Conservation (phyloP, 2,888 invertebrate species). For the Ormyrus nitidulus region DNA sequence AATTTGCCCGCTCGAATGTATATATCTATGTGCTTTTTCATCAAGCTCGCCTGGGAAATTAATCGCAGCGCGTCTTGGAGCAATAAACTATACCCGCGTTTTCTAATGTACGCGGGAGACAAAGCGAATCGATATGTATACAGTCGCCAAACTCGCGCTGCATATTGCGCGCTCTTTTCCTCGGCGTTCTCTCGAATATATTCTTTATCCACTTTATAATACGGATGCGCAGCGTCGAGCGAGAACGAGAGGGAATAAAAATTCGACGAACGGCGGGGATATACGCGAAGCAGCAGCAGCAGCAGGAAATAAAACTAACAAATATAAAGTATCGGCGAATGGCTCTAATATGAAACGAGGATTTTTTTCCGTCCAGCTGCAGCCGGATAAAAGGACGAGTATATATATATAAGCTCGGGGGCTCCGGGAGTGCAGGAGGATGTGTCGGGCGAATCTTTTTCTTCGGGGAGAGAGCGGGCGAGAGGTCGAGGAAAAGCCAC, state of each 20-base stretch:
- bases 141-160: background rate
- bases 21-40: no score
- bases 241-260: conserved; percentile 1
- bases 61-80: no score
- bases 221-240: background rate
- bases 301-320: conserved; percentile 30
- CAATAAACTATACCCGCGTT: no score
- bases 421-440: conserved; percentile 1
- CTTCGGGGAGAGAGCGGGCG: background rate
- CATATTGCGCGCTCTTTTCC: background rate
- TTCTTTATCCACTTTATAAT: conserved; percentile 51
- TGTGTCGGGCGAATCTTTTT: conserved; percentile 36
- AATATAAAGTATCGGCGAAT: conserved; percentile 43
- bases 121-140: conserved; percentile 20
- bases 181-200: conserved; percentile 18
- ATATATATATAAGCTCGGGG: no score
- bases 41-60: no score
- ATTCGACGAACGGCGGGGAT: conserved; percentile 1
- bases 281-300: background rate
- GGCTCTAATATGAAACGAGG: conserved; percentile 30
- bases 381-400: conserved; percentile 14
- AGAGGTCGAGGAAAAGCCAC: conserved; percentile 43
- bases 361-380: background rate
- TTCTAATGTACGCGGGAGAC: background rate
- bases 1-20: no score